Percentiles rank a stretch among this genome's conserved stretches.
Conservation (phyloP, 1,140 invertebrate species). For the Atta cephalotes region DNA sequence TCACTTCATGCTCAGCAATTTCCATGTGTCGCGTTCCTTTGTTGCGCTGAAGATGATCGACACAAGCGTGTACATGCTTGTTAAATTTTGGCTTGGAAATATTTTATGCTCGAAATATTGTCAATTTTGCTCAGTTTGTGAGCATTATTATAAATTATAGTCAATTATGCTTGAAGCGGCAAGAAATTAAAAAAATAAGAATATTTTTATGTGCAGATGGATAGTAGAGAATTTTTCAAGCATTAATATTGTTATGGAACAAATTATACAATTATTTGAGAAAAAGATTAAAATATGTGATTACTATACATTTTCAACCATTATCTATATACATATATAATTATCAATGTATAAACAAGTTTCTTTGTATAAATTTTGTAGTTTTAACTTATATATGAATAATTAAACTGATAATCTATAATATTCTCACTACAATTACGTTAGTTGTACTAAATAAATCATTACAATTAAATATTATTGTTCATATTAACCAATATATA, state of each 20-base stretch:
- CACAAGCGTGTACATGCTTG: conserved; percentile 18
- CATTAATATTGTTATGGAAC: neutral
- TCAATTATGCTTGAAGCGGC: neutral
- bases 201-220: neutral
- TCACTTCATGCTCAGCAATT: conserved; percentile 51
- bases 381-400: neutral
- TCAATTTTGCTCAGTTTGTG: conserved; percentile 37
- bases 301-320: neutral
- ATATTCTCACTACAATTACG: too few relatives aligned
- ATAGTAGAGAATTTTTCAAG: neutral
- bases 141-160: conserved; percentile 18
- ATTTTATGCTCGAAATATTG: conserved; percentile 10
- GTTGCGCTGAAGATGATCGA: conserved; percentile 51
- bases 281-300: neutral
- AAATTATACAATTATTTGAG: neutral
- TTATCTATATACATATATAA: neutral
- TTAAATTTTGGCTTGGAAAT: conserved; percentile 49
- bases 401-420: too few relatives aligned
- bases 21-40: conserved; percentile 37
- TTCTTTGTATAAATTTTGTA: neutral
- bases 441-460: too few relatives aligned
- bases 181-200: neutral
- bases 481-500: too few relatives aligned
- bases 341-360: neutral
- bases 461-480: too few relatives aligned